These are phyloP conservation scores for Lycodopsis pacificus DNA, from an alignment of 2,797 vertebrate species.

Conservation along the genomic window DNA sequence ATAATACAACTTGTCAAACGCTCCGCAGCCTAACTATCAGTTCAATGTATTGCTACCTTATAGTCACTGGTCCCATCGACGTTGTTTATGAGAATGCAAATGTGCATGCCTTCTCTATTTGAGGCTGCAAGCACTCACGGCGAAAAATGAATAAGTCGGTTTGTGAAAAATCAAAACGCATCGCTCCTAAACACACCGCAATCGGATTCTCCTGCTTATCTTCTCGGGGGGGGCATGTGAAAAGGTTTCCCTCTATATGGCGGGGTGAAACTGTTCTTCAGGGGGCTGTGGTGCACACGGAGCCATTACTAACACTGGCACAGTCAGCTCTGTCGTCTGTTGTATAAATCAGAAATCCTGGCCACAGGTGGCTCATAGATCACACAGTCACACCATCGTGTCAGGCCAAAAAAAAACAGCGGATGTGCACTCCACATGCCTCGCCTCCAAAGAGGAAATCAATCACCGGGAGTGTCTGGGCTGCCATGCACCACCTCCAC, in stretches of 20 bases:
- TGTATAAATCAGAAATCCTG: constrained; percentile 72
- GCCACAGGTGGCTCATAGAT: constrained; percentile 78
- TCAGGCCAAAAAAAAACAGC: constrained; percentile 67
- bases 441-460: constrained; percentile 72
- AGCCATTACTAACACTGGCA: constrained; percentile 66
- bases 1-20: neutral
- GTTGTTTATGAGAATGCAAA: constrained; percentile 53
- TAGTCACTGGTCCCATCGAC: constrained; percentile 9
- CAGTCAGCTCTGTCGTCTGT: constrained; percentile 71
- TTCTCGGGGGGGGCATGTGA: constrained; percentile 44
- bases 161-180: constrained; percentile 54
- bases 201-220: constrained; percentile 50
- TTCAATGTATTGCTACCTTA: constrained; percentile 18
- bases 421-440: constrained; percentile 69
- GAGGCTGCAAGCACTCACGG: constrained; percentile 9
- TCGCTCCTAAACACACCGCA: constrained; percentile 37
- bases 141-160: constrained; percentile 52
- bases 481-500: constrained; percentile 61
- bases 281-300: constrained; percentile 46
- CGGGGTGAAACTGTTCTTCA: constrained; percentile 47
- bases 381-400: constrained; percentile 71
- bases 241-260: constrained; percentile 37
- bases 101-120: constrained; percentile 24
- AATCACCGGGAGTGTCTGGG: constrained; percentile 70
- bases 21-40: constrained; percentile 25